phyloP scores from a whole-genome alignment of 2,113 vertebrate genomes.

The Puntigrus tetrazona region DNA sequence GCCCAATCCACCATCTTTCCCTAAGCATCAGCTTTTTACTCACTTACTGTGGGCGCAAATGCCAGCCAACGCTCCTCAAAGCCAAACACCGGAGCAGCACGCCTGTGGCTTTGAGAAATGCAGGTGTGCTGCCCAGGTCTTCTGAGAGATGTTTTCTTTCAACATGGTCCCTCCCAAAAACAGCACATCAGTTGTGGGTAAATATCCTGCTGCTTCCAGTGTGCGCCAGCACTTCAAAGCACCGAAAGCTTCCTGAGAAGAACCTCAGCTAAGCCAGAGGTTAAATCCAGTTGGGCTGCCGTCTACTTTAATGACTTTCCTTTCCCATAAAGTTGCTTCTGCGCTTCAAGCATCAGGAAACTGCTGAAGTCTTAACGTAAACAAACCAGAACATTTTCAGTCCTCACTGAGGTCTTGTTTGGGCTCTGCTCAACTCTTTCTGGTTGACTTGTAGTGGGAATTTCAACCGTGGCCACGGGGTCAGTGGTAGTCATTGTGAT shows the following conservation, averaged over 20 bases:
- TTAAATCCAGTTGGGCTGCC: constrained; percentile 20
- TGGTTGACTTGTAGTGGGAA: constrained; percentile 32
- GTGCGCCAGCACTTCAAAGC: constrained; percentile 68
- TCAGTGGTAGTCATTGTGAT: constrained; percentile 56
- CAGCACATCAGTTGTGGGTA: constrained; percentile 65
- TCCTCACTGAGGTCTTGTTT: constrained; percentile 39
- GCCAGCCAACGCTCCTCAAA: constrained; percentile 55
- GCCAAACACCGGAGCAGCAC: constrained; percentile 64
- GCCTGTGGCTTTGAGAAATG: constrained; percentile 66
- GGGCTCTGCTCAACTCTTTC: constrained; percentile 15
- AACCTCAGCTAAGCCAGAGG: constrained; percentile 31
- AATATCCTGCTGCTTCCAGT: constrained; percentile 66
- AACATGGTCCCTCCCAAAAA: constrained; percentile 57
- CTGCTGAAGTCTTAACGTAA: constrained; percentile 34
- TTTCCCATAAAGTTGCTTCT: constrained; percentile 63
- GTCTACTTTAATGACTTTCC: constrained; percentile 56
- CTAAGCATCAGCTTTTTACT: constrained; percentile 47
- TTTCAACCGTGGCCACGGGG: constrained; percentile 57
- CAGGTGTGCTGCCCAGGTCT: constrained; percentile 62
- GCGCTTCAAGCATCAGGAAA: constrained; percentile 58
- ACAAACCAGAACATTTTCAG: constrained; percentile 56
- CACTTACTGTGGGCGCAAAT: constrained; percentile 53
- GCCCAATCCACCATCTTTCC: constrained; percentile 40
- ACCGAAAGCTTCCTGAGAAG: constrained; percentile 57
- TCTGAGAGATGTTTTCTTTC: constrained; percentile 64